Evolutionary conservation across 2,113 vertebrate species (phyloP), one percentile per base, ranked within the genome.

Genomic region (Phainopepla nitens): DNA sequence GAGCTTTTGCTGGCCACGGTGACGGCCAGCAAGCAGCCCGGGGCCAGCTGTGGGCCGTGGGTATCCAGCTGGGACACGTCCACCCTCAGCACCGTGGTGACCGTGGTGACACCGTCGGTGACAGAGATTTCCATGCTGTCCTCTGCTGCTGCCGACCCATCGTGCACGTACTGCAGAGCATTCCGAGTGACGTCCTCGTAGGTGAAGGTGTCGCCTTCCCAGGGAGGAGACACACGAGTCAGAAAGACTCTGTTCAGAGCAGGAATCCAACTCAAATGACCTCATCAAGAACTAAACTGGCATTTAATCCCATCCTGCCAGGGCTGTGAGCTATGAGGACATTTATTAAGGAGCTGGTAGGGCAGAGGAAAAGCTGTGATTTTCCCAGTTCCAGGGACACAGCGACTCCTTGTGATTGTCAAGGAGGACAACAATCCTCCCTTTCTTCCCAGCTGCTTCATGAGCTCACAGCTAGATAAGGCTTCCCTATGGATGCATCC

Each of bases 91-190:
- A 98, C 94, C 0, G 98, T 95, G 14, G 97, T 97, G 7, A 98
- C 98, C 25, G 98, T 98, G 29, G 98, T 98, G 66, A 98, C 91
- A 4, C 99, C 99, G 0, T 99, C 99, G 2, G 99, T 99, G 50
- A 99, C 99, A 2, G 98, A 98, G 97, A 99, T 97, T 42, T 98
- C 98, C 97, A 99, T 97, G 94, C 97, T 95, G 96, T 99, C 99
- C n/a, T 99, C 98, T 42, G 85, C 95, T 9, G 94, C 84, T 22
- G 97, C 91, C 7, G 98, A 98, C 14, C 99, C 99, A 2, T 98
- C 97, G 0, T 99, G 99, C 8, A 98, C 93, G 28, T 99, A 99
- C 35, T 98, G 98, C 66, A 99, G 97, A 7, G 97, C 90, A 3
- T 98, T 98, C 29, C 97, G 98, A 77, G 98, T 98, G 77, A 99